phyloP scores from a whole-genome alignment of 2,888 invertebrate genomes.

The Notocelia uddmanniana region DNA sequence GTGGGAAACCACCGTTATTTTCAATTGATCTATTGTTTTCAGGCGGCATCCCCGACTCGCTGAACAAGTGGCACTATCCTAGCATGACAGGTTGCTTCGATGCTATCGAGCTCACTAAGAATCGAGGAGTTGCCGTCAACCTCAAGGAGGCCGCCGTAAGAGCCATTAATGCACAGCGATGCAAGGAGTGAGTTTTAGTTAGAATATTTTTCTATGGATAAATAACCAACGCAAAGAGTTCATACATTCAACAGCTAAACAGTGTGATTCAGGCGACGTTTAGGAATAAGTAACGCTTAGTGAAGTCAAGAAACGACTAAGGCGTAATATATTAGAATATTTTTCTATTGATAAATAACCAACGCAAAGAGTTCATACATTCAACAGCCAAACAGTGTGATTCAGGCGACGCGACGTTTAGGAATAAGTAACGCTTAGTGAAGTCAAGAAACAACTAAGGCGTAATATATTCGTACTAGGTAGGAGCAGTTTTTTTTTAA shows the following conservation, averaged over 20 bases:
- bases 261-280: background rate
- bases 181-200: conserved; percentile 89
- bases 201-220: conserved; percentile 5
- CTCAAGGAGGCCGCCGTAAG: conserved; percentile 90
- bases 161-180: conserved; percentile 92
- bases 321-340: background rate
- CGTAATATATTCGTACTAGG: too few relatives aligned
- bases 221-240: background rate
- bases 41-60: conserved; percentile 94
- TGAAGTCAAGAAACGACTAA: too few relatives aligned
- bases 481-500: too few relatives aligned
- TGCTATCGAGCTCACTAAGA: conserved; percentile 90
- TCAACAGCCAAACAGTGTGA: background rate
- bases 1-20: background rate
- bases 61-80: conserved; percentile 88
- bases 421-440: too few relatives aligned
- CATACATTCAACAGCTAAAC: background rate
- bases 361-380: background rate
- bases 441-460: too few relatives aligned
- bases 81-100: conserved; percentile 95
- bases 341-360: background rate
- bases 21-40: conserved; percentile 43
- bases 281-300: too few relatives aligned
- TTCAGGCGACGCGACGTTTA: background rate
- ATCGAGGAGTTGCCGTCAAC: conserved; percentile 86